A percentile compares a stretch with the other conserved stretches of the same genome.
Conservation (phyloP, 2,797 vertebrate genomes). For the Urocyon cinereoargenteus region DNA sequence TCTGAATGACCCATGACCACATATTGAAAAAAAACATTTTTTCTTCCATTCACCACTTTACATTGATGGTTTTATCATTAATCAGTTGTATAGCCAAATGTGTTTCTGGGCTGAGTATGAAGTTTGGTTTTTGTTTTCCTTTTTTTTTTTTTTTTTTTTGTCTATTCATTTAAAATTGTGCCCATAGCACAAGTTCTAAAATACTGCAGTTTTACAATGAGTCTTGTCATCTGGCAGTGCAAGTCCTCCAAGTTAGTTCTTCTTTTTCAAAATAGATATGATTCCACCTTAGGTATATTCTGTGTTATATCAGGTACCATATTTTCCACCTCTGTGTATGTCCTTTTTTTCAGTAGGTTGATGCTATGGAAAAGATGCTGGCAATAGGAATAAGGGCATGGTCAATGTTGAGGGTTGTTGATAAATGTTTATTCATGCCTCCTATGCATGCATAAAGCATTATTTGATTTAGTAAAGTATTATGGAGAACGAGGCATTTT, state of each 20-base stretch:
- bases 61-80: background rate
- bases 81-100: background rate
- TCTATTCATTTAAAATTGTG: background rate
- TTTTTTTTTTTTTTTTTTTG: background rate
- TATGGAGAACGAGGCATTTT: background rate
- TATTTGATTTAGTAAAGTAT: background rate
- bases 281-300: no score
- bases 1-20: background rate
- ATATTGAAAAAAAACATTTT: background rate
- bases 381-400: background rate
- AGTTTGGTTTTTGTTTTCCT: background rate
- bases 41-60: background rate
- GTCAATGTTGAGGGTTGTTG: background rate
- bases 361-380: background rate
- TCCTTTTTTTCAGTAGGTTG: background rate
- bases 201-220: background rate
- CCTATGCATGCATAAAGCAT: background rate
- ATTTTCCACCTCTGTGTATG: background rate
- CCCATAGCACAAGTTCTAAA: background rate
- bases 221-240: background rate
- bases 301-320: background rate
- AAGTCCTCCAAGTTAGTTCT: background rate
- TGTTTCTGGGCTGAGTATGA: background rate
- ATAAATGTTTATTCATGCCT: background rate
- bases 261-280: background rate